Evolutionary conservation across 2,113 vertebrate species (phyloP), one percentile per base, ranked within the genome.

Genomic region (Tautogolabrus adspersus): DNA sequence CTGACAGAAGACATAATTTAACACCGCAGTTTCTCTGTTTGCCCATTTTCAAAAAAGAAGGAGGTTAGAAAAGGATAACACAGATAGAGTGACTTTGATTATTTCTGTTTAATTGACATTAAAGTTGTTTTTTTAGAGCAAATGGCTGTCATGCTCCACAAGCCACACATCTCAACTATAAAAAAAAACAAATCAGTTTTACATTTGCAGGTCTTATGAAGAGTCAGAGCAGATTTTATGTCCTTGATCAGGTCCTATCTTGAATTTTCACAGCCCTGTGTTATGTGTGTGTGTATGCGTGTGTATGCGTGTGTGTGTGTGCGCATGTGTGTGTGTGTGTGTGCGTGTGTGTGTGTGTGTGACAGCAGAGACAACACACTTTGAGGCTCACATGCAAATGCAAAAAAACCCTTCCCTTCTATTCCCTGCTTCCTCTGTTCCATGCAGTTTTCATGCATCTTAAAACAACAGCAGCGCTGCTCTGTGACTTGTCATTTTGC

Each of bases 391-490:
- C 74, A 90, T 91, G 86, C 82, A 91, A 89, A 94, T 88, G 74
- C 70, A 69, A 85, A 76, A 63, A n/a, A 2, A 6, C 40, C 51
- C 59, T 55, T 71, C 58, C 57, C 62, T 42, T 1, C 66, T 58
- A 64, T 72, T 78, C 60, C 49, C 76, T 56, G 72, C 82, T 78
- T 84, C 85, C 82, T 86, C 85, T 76, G 82, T 86, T 85, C 79
- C 88, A 87, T 86, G 85, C 85, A 81, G 57, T 88, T 91, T 83
- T 87, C 85, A 86, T 91, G 91, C 87, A 91, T 93, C 87, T 92
- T 88, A 89, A 92, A 93, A 92, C 91, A 92, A 91, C 86, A 87
- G 42, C 72, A 71, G 46, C 92, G 82, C 86, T 40, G 38, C 77
- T 63, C 78, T 72, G 69, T 52, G 72, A 80, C 85, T 62, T 81